These are phyloP conservation scores for Eupithecia insigniata DNA, from an alignment of 2,888 invertebrate genomes.

Conservation along the genomic window DNA sequence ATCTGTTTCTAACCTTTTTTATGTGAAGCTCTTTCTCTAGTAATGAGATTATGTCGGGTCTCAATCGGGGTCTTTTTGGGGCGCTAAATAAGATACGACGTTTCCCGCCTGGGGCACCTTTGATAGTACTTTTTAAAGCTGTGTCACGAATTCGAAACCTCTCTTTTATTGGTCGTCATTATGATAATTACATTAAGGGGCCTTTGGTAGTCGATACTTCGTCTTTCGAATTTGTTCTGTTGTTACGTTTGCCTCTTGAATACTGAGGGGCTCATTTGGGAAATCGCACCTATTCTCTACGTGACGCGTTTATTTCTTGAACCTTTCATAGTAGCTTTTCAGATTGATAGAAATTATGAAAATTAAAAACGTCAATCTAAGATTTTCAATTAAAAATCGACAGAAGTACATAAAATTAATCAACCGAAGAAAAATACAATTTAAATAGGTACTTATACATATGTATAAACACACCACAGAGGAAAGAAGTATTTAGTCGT, in stretches of 20 bases:
- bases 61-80: constrained; percentile 67
- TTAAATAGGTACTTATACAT: too few species aligned
- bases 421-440: too few species aligned
- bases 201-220: constrained; percentile 78
- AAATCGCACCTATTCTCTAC: constrained; percentile 81
- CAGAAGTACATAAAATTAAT: too few species aligned
- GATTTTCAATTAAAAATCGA: too few species aligned
- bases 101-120: constrained; percentile 80
- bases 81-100: constrained; percentile 82
- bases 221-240: constrained; percentile 82
- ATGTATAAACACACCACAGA: background rate
- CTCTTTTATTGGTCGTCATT: constrained; percentile 83
- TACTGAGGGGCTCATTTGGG: constrained; percentile 80
- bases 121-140: constrained; percentile 82
- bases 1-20: constrained; percentile 79
- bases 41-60: constrained; percentile 80
- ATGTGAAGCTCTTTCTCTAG: constrained; percentile 75
- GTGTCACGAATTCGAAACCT: constrained; percentile 80
- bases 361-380: constrained; percentile 57
- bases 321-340: constrained; percentile 39
- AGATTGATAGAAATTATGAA: constrained; percentile 56
- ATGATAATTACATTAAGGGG: constrained; percentile 83
- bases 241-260: constrained; percentile 80
- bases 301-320: constrained; percentile 72
- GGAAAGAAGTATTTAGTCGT: background rate